These are phyloP conservation scores for Polypedilum vanderplanki DNA, from an alignment of 1,140 invertebrate species.

Conservation along the genomic window DNA sequence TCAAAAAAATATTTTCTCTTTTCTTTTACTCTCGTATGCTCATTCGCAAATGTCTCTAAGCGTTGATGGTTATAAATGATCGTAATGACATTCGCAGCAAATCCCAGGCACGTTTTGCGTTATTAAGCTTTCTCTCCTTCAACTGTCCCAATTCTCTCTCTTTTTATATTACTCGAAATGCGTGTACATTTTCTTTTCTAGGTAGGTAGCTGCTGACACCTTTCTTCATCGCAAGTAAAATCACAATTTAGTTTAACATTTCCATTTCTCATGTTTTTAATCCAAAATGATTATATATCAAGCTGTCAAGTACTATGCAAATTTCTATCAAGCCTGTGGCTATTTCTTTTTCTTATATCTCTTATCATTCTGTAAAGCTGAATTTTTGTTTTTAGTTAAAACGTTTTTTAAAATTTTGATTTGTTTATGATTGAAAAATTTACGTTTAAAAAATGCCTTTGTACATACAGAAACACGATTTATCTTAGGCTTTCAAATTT, in stretches of 20 bases:
- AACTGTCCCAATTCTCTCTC: background rate
- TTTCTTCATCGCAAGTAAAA: background rate
- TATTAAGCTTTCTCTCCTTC: background rate
- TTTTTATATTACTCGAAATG: background rate
- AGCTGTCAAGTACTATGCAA: too few relatives aligned
- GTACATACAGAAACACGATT: too few relatives aligned
- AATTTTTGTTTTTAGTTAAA: too few relatives aligned
- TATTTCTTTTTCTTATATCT: too few relatives aligned
- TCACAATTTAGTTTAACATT: background rate
- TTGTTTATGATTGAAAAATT: too few relatives aligned
- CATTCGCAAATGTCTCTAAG: background rate
- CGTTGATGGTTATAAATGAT: constrained; percentile 18
- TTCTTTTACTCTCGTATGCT: background rate
- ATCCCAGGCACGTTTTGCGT: constrained; percentile 16
- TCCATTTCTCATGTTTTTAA: background rate
- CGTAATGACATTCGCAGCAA: background rate
- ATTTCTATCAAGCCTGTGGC: too few relatives aligned
- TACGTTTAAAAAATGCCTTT: too few relatives aligned
- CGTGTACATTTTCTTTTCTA: background rate
- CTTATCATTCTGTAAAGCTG: too few relatives aligned
- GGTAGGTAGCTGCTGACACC: background rate
- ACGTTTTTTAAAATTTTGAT: too few relatives aligned
- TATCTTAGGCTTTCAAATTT: too few relatives aligned
- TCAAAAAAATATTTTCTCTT: background rate
- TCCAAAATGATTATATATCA: too few relatives aligned